Conservation (phyloP, 2,113 vertebrate genomes). For the Passer montanus region DNA sequence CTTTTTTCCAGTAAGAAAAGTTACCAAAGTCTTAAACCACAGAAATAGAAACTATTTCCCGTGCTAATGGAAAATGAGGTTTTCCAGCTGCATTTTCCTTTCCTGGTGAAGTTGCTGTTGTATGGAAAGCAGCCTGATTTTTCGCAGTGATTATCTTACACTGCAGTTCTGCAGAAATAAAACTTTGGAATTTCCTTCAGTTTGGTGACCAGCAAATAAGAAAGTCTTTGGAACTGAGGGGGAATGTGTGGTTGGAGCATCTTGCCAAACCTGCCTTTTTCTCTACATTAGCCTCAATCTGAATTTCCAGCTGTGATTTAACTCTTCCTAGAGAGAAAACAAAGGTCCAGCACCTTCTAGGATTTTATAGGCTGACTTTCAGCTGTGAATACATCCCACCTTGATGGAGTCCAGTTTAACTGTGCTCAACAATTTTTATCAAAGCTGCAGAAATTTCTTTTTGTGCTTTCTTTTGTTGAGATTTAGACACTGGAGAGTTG, state of each 20-base stretch:
- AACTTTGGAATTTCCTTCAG: slow-evolving; percentile 65
- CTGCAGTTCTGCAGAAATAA: slow-evolving; percentile 4
- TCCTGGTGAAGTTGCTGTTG: slow-evolving; percentile 1
- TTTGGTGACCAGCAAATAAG: slow-evolving; percentile 50
- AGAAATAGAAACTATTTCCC: slow-evolving; percentile 40
- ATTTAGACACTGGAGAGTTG: background rate
- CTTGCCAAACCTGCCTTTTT: slow-evolving; percentile 46
- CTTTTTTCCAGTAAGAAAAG: slow-evolving; percentile 26
- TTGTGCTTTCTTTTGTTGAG: background rate
- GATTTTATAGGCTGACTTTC: background rate
- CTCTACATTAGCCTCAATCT: background rate
- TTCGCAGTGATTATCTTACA: slow-evolving; percentile 45
- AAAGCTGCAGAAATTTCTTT: background rate
- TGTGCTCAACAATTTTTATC: background rate
- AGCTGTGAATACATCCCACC: background rate
- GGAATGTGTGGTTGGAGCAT: slow-evolving; percentile 21
- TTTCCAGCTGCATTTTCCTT: slow-evolving; percentile 35
- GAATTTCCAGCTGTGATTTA: slow-evolving; percentile 7
- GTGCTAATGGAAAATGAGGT: slow-evolving; percentile 4
- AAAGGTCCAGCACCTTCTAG: background rate
- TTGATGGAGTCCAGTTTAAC: background rate
- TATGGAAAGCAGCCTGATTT: slow-evolving; percentile 28
- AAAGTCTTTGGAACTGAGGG: background rate
- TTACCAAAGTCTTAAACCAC: slow-evolving; percentile 35
- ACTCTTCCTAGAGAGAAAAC: background rate